Evolutionary conservation across 2,888 invertebrate genomes (phyloP), one percentile per base, ranked within the genome.

Genomic region (Ophraella communa): DNA sequence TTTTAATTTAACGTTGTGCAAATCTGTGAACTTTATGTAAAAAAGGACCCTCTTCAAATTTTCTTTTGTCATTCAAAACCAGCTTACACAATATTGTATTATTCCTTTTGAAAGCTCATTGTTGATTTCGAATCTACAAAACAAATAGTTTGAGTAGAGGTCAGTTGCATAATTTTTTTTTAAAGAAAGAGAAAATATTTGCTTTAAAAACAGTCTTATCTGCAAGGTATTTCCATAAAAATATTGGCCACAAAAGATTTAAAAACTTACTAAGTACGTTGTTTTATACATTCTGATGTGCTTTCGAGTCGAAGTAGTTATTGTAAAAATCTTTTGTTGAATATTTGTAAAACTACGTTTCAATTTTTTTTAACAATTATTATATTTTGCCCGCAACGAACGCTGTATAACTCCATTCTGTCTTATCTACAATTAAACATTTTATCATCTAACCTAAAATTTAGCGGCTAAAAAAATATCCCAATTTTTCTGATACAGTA

Each of bases 311-410:
- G 20, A 56, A 45, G 30, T 4, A 30, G 14, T 21, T 44, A 21
- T 8, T 17, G 44, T 44, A 30, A 55, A 55, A 35, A 44, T 23
- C 55, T 55, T 55, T 55, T 55, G 44, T 55, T 53, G 3, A 27
- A 27, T n/a, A n/a, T n/a, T n/a, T n/a, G n/a, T n/a, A n/a, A n/a
- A n/a, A n/a, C n/a, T n/a, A n/a, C n/a, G n/a, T n/a, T n/a, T n/a
- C n/a, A n/a, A n/a, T n/a, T n/a, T n/a, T n/a, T n/a, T n/a, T n/a
- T n/a, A n/a, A n/a, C n/a, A n/a, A n/a, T n/a, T n/a, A n/a, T n/a
- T n/a, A n/a, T n/a, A n/a, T n/a, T n/a, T n/a, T n/a, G n/a, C n/a
- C n/a, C n/a, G n/a, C n/a, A n/a, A n/a, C n/a, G n/a, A n/a, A n/a
- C n/a, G n/a, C n/a, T n/a, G n/a, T n/a, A n/a, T n/a, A n/a, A n/a